Evolutionary conservation across 1,140 invertebrate species (phyloP), one percentile per base, ranked within the genome.

Genomic region (Ceratosolen solmsi): DNA sequence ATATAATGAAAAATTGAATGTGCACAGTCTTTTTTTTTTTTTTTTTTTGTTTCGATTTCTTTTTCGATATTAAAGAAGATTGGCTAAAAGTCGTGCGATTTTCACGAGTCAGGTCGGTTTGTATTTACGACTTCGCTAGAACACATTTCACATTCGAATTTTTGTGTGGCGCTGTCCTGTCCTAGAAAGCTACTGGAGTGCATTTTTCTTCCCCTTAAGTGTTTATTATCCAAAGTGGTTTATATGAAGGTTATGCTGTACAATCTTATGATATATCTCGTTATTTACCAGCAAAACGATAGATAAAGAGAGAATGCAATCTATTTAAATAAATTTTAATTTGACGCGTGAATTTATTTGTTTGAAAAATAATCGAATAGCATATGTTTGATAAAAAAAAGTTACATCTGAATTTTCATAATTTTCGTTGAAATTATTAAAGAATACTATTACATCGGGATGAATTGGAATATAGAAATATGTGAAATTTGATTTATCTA

Each of bases 81-180:
- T 85, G 85, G 84, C 80, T 80, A 75, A 71, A 85, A 46, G 38
- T 84, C 79, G 86, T 86, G 84, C 86, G 87, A 89, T 89, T 90
- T 89, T 86, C 87, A 87, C 84, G 86, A 60, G 25, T 17, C 25
- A 25, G 41, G 20, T 84, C 82, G 79, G 85, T 85, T n/a, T 84
- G 86, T 89, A 89, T 90, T 89, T 90, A 90, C 88, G 87, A 87
- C 83, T 86, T 86, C 82, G 75, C 79, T 87, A 73, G 84, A 80
- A 86, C 85, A 86, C 85, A 87, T 86, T 84, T 83, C 84, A 79
- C 65, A 85, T 73, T 79, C 54, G 82, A 81, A 79, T 87, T 85
- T 85, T 77, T 75, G 58, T 58, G 77, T 56, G n/a, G 3, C 54
- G 0, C 25, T 65, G 17, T 65, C 33, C 38, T 20, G 17, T 65